Base-by-base conservation (phyloP, 1,140 invertebrate genomes). In the Trypoxylus dichotomus region DNA sequence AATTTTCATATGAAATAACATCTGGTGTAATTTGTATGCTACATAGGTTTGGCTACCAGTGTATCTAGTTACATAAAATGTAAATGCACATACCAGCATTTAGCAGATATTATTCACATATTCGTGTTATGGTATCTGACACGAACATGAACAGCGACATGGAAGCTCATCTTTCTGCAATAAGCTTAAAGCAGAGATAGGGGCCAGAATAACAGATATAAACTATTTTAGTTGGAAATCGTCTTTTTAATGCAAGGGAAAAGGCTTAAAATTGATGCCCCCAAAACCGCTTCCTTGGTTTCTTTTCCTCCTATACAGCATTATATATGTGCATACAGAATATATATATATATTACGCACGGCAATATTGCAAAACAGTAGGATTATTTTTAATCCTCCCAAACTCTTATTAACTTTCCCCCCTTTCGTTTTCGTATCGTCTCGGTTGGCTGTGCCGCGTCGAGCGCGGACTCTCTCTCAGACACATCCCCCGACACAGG, bases 341-440 rank as follows among this genome's bases (percentile, higher is more conserved):
- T 63, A 63, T 63, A 19, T 41, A 29, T 37, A 37, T 37, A 8
- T 37, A 37, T 37, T 37, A 37, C 75, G 58, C 72, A 77, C 58
- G 54, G 83, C 82, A 84, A 85, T 85, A 85, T 86, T 85, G 85
- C 85, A 85, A 86, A 86, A 86, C 84, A 85, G 83, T 82, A 77
- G 85, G 85, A 86, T 86, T 85, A 86, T 85, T 86, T 85, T 85
- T 86, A 86, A 86, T 86, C 85, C 84, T 82, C 83, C 83, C 79
- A 84, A 85, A 86, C 83, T 85, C 85, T 86, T 86, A 86, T 86
- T 86, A 86, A 86, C 84, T 86, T 85, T 83, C 83, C 83, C 83
- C 80, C 79, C 37, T 63, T 63, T 63, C 60, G 19, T 21, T 63
- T 63, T 63, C 60, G n/a, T 19, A 47, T 47, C 43, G 60, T 63